These are phyloP conservation scores for Premnoplex brunnescens DNA, from an alignment of 2,797 vertebrate species.

Conservation along the genomic window DNA sequence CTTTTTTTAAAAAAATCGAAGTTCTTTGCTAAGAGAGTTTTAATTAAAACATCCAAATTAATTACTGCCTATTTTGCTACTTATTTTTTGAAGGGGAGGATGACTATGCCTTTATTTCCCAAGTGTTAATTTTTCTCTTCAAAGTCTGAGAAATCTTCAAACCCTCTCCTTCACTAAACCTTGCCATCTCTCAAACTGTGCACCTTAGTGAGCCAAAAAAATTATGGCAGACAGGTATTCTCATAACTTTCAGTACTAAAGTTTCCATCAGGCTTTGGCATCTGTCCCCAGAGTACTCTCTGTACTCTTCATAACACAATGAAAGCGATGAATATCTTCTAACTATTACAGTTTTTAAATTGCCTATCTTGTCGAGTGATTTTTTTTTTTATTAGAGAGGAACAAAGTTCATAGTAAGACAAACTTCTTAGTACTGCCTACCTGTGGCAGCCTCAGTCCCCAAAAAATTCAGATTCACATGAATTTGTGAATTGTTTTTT, in stretches of 20 bases:
- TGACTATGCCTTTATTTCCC: neutral
- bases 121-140: neutral
- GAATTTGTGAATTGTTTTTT: neutral
- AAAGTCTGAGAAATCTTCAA: neutral
- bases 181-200: neutral
- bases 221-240: conserved; percentile 17
- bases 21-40: neutral
- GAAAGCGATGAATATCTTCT: neutral
- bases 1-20: neutral
- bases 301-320: conserved; percentile 2
- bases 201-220: conserved; percentile 21
- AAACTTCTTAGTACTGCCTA: neutral
- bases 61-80: neutral
- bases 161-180: neutral
- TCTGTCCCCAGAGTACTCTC: neutral
- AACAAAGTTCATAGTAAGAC: neutral
- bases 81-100: neutral
- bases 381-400: neutral
- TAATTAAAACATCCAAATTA: neutral
- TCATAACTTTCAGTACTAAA: neutral
- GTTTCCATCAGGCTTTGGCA: conserved; percentile 42
- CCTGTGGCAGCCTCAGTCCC: neutral
- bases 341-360: neutral
- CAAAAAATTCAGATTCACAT: neutral
- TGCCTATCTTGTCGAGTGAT: neutral